phyloP scores from a whole-genome alignment of 2,888 invertebrate species.

The Parochlus steinenii region DNA sequence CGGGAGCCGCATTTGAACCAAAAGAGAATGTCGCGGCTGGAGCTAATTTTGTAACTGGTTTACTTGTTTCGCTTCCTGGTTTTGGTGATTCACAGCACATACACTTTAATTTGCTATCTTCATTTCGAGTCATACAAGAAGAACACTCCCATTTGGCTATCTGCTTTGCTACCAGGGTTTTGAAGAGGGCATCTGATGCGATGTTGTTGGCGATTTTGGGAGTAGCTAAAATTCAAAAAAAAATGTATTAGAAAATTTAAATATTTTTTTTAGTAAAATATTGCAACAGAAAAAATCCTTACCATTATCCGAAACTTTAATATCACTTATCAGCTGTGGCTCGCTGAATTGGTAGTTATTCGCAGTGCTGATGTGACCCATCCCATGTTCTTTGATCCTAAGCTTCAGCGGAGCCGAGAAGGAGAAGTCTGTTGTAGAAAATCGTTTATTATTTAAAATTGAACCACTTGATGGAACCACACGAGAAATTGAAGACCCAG shows the following conservation, averaged over 20 bases:
- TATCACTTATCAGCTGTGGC: neutral
- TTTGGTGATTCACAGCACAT: conserved; percentile 36
- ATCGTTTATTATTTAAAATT: conserved; percentile 6
- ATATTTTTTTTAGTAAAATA: neutral
- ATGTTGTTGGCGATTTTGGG: too few relatives aligned
- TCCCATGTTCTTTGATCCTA: too few relatives aligned
- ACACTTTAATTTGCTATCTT: conserved; percentile 30
- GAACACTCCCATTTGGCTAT: conserved; percentile 48
- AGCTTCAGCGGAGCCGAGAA: too few relatives aligned
- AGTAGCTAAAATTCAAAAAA: too few relatives aligned
- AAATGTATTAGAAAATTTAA: conserved; percentile 16
- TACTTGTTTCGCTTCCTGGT: conserved; percentile 17
- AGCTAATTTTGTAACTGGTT: conserved; percentile 10
- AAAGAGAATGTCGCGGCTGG: neutral
- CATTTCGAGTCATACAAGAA: conserved; percentile 43
- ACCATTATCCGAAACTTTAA: too few relatives aligned
- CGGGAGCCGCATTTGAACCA: conserved; percentile 31
- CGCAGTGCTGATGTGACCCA: neutral
- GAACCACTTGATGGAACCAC: neutral
- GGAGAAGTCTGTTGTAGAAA: too few relatives aligned
- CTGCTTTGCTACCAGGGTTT: conserved; percentile 22
- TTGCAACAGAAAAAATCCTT: too few relatives aligned
- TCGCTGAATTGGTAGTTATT: neutral
- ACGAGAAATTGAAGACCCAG: too few relatives aligned
- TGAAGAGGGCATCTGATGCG: conserved; percentile 31